Base-by-base conservation (phyloP, 2,888 invertebrate species). In the Phasia obesa region DNA sequence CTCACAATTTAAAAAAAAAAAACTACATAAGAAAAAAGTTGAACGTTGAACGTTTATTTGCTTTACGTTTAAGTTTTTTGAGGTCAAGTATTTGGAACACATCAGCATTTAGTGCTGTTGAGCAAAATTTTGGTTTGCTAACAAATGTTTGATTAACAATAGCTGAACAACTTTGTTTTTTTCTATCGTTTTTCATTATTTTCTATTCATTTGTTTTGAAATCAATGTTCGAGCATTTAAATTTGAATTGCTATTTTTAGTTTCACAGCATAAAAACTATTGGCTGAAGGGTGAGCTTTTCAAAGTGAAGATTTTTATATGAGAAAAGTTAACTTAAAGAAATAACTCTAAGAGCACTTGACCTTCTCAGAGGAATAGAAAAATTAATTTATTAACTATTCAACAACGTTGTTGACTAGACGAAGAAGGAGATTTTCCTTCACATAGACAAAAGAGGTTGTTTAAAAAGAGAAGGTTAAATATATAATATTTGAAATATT, bases 101-200 rank as follows among this genome's bases (percentile, higher is more conserved):
- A 53, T 51, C 25, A 19, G 44, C 21, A 13, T 62, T 27, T 62
- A 7, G 25, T 27, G 44, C 5, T 2, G 19, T 17, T 3, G 23
- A 49, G 23, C 5, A 71, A 49, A 49, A 49, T n/a, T 13, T 23
- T 17, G 19, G 25, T 1, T 35, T 44, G 6, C 21, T n/a, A 47
- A 59, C 21, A 35, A 71, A 62, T 62, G 62, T 73, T 53, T 53
- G 62, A 42, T 73, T 62, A 53, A 73, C 62, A 35, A 35, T 35
- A 35, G 35, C 1, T 35, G 11, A 35, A 35, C 3, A 73, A 62
- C 15, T 53, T 47, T 38, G 35, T 49, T n/a, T 70, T 19, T 27
- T 49, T 23, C 49, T 38, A 19, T 23, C 21, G 27, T 59, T 13
- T 47, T 49, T 59, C 11, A 21, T 53, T 53, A 9, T 51, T 25